Evolutionary conservation across 2,888 invertebrate genomes (phyloP).

Genomic region (Lasius platythorax): DNA sequence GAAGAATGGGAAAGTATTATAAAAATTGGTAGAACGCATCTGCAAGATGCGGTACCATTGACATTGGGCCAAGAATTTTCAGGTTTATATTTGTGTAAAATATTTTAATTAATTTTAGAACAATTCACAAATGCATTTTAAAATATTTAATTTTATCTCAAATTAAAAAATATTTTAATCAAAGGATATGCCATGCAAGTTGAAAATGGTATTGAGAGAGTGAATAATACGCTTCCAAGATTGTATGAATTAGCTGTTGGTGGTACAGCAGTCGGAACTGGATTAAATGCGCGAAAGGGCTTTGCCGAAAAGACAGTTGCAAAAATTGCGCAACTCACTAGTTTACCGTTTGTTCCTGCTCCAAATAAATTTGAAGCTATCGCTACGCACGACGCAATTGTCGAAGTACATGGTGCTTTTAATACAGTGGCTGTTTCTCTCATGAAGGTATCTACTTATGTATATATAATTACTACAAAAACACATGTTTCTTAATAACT

Average conservation of each 20-base stretch:
- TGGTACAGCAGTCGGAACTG: conserved; percentile 99
- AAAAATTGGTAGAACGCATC: conserved; percentile 96
- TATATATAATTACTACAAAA: background rate
- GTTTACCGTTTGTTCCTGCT: conserved; percentile 96
- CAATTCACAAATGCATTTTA: background rate
- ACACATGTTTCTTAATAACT: background rate
- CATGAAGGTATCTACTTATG: conserved; percentile 90
- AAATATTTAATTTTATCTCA: background rate
- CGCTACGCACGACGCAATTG: conserved; percentile 96
- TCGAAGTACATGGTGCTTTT: conserved; percentile 97
- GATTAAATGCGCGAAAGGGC: conserved; percentile 97
- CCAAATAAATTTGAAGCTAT: conserved; percentile 99
- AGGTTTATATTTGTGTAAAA: conserved; percentile 75
- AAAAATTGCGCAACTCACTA: conserved; percentile 93
- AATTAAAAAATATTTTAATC: background rate
- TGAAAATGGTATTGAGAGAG: conserved; percentile 93
- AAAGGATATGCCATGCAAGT: conserved; percentile 94
- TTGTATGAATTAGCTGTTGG: conserved; percentile 97
- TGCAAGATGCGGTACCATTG: conserved; percentile 97
- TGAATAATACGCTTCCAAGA: conserved; percentile 93
- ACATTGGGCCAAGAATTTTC: conserved; percentile 99
- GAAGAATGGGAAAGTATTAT: conserved; percentile 96
- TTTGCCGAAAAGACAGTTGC: conserved; percentile 98
- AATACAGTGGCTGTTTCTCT: conserved; percentile 96
- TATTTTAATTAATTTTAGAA: background rate